These are phyloP conservation scores for Propithecus deckenii DNA, from an alignment of 2,797 vertebrate genomes.

Conservation along the genomic window DNA sequence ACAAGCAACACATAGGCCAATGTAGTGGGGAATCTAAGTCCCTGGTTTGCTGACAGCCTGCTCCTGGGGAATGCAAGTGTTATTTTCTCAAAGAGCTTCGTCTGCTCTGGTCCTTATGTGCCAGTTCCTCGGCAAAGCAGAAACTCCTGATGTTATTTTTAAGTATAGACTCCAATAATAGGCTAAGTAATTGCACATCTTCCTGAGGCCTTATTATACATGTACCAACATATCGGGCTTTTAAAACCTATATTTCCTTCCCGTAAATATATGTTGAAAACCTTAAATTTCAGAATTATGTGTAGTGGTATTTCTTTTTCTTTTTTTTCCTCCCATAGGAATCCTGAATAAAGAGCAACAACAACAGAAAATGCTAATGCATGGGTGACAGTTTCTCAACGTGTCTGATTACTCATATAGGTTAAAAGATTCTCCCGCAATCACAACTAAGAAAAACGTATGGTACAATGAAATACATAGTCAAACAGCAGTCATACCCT, in stretches of 20 bases:
- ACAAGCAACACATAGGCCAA: not conserved
- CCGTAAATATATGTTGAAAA: slow-evolving; percentile 40
- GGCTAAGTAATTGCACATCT: slow-evolving; percentile 55
- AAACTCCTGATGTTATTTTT: slow-evolving; percentile 56
- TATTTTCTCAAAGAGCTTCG: slow-evolving; percentile 51
- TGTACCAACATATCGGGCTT: slow-evolving; percentile 30
- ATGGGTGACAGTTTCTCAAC: not conserved
- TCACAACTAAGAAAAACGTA: slow-evolving; percentile 11
- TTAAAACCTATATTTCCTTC: slow-evolving; percentile 40
- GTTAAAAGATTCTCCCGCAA: not conserved
- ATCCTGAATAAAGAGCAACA: not conserved
- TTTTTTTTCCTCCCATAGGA: not conserved
- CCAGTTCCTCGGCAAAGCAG: not conserved
- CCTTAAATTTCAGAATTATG: slow-evolving; percentile 48
- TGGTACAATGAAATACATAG: not conserved
- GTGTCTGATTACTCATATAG: slow-evolving; percentile 16
- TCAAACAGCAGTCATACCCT: slow-evolving; percentile 58
- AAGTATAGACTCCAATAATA: slow-evolving; percentile 60
- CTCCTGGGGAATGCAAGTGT: not conserved
- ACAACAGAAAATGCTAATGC: not conserved
- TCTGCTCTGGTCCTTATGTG: slow-evolving; percentile 1
- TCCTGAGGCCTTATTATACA: slow-evolving; percentile 19
- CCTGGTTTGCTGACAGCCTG: slow-evolving; percentile 26
- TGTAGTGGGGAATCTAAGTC: not conserved
- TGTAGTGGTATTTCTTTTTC: not conserved